Conservation (phyloP, 35 echinoderm and acorn worm species). For the Hemicentrotus pulcherrimus region DNA sequence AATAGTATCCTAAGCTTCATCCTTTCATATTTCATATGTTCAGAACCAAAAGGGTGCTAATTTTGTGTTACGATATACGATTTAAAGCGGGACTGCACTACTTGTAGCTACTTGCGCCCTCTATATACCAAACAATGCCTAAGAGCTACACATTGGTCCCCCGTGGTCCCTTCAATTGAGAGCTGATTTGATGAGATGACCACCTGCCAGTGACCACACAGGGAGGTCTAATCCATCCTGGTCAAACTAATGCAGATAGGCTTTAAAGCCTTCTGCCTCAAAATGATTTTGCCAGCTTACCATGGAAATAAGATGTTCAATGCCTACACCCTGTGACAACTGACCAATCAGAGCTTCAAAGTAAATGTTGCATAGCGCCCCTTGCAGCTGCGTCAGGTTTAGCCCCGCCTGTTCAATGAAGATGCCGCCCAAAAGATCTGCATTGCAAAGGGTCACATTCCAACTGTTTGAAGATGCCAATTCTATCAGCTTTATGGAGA, state of each 20-base stretch:
- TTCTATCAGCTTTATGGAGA: constrained; percentile 9
- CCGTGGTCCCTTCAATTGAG: no score
- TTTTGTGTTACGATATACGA: no score
- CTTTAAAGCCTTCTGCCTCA: not conserved
- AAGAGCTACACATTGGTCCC: no score
- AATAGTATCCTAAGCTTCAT: not conserved
- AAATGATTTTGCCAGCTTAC: not conserved
- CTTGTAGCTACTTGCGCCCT: no score
- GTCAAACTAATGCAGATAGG: no score
- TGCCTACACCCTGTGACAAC: not conserved
- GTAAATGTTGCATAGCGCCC: constrained; percentile 9
- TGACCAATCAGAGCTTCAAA: not conserved
- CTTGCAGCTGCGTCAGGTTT: constrained; percentile 31
- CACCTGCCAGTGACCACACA: no score
- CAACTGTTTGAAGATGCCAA: constrained; percentile 11
- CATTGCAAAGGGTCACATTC: constrained; percentile 31
- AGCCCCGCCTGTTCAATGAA: not conserved
- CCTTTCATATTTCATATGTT: not conserved
- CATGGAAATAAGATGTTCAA: constrained; percentile 15
- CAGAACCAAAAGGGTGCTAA: no score
- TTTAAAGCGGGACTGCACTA: no score
- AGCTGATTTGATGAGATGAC: no score
- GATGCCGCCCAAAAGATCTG: not conserved
- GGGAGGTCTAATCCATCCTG: no score
- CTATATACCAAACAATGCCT: no score